Evolutionary conservation across 2,888 invertebrate species (phyloP).

Genomic region (Agonopterix heracliana): DNA sequence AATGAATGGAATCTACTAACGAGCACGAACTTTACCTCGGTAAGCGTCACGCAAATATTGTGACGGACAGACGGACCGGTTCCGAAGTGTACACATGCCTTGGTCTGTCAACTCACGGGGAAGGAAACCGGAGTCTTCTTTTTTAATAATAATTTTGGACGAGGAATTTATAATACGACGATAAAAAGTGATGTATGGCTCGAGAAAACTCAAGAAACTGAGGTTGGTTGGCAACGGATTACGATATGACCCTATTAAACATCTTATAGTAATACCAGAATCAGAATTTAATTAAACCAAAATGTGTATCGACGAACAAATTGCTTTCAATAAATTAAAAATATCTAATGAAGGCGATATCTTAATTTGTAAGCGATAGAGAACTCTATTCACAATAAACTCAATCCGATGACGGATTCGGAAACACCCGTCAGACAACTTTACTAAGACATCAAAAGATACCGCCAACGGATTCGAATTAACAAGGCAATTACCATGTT

Average conservation of each 20-base stretch:
- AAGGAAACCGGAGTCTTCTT: constrained; percentile 18
- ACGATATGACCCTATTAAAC: constrained; percentile 1
- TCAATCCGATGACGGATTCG: constrained; percentile 48
- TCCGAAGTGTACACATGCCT: constrained; percentile 38
- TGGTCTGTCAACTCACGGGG: constrained; percentile 31
- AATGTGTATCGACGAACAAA: not conserved
- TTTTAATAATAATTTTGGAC: constrained; percentile 11
- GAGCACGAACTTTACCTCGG: constrained; percentile 32
- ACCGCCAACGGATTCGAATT: constrained; percentile 59
- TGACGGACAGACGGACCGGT: constrained; percentile 53
- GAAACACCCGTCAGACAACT: constrained; percentile 55
- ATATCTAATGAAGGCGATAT: constrained; percentile 54
- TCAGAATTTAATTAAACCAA: no score
- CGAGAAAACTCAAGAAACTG: no score
- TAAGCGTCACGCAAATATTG: constrained; percentile 56
- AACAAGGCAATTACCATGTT: constrained; percentile 68
- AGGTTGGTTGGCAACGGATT: no score
- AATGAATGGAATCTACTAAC: constrained; percentile 46
- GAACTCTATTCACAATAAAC: constrained; percentile 34
- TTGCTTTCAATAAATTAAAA: constrained; percentile 47
- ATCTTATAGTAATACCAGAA: no score
- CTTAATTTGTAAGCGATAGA: constrained; percentile 50
- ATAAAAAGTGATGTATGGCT: not conserved
- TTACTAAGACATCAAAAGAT: constrained; percentile 49
- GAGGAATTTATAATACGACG: constrained; percentile 2